Evolutionary conservation across 2,113 vertebrate species (phyloP), one percentile per base, ranked within the genome.

Genomic region (Brachyhypopomus gauderio): DNA sequence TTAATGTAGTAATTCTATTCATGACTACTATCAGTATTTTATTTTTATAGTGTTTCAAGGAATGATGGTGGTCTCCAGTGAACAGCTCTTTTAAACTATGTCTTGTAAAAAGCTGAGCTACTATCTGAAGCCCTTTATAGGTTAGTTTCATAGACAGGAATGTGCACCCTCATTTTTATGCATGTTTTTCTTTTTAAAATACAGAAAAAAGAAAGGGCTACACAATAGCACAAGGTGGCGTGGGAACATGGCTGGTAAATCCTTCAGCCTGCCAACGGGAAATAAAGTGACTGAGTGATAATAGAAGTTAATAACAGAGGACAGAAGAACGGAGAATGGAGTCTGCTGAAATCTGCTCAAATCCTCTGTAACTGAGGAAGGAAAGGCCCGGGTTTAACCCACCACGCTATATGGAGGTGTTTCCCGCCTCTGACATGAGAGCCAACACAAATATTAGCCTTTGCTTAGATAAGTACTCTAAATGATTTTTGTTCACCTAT

Each of bases 351-450:
- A 36, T 78, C 30, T 38, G 45, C 52, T 52, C 59, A 23, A 64
- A n/a, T 48, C 60, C 75, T 38, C 75, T 70, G 30, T 45, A 30
- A n/a, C 7, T 12, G 2, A 38, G 79, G 45, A 74, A 80, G 79
- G 71, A 80, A 73, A 72, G 59, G 27, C 19, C 14, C 55, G n/a
- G 14, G n/a, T 56, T 74, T 74, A 80, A 74, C 48, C 59, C 27
- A n/a, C 22, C 55, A 3, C 17, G 17, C 17, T 41, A 1, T 22
- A 70, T 41, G 17, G 66, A 41, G 36, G 30, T 5, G 30, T 36
- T 41, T 52, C 41, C 36, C 19, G n/a, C 5, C 22, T n/a, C 64
- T 80, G 71, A 38, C 73, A 59, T 17, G 1, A 3, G 2, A 55
- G 59, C 64, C 70, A 80, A 80, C 16, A 72, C 3, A 80, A 79